These are phyloP conservation scores for Alloplasta piceator DNA, from an alignment of 2,888 invertebrate species.

Conservation along the genomic window DNA sequence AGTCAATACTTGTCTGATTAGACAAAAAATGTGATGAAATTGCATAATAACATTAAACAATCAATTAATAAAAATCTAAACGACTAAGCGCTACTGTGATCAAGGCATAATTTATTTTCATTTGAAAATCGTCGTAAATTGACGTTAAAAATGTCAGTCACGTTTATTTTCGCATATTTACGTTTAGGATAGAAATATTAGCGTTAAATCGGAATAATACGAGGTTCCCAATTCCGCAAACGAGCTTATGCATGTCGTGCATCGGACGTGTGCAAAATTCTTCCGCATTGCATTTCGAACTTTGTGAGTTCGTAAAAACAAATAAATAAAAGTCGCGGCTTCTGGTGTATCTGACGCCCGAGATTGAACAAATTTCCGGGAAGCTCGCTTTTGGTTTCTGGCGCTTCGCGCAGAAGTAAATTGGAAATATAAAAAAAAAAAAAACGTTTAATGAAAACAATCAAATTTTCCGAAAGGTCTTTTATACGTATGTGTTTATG, in stretches of 20 bases:
- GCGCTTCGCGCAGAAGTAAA: conserved; percentile 21
- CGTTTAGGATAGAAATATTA: too few species aligned
- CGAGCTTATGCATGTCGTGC: background rate
- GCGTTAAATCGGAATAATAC: conserved; percentile 11
- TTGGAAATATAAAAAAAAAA: conserved; percentile 14
- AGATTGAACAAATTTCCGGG: conserved; percentile 23
- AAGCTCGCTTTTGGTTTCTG: conserved; percentile 34
- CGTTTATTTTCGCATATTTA: too few species aligned
- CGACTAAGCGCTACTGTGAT: too few species aligned
- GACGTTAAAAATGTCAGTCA: too few species aligned
- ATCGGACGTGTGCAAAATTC: conserved; percentile 8
- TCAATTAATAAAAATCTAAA: too few species aligned
- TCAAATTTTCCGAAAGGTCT: background rate
- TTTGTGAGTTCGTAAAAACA: conserved; percentile 40
- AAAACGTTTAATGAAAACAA: background rate
- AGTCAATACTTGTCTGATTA: too few species aligned
- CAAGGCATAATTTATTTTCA: too few species aligned
- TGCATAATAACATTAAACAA: too few species aligned
- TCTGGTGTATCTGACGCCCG: conserved; percentile 30
- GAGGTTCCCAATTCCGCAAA: background rate
- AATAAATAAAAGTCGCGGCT: conserved; percentile 40
- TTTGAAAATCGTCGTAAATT: too few species aligned
- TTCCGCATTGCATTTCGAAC: conserved; percentile 6
- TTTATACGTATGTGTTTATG: background rate
- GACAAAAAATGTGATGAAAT: too few species aligned